Base-by-base conservation (phyloP, 2,888 invertebrate genomes). In the Troides aeacus region DNA sequence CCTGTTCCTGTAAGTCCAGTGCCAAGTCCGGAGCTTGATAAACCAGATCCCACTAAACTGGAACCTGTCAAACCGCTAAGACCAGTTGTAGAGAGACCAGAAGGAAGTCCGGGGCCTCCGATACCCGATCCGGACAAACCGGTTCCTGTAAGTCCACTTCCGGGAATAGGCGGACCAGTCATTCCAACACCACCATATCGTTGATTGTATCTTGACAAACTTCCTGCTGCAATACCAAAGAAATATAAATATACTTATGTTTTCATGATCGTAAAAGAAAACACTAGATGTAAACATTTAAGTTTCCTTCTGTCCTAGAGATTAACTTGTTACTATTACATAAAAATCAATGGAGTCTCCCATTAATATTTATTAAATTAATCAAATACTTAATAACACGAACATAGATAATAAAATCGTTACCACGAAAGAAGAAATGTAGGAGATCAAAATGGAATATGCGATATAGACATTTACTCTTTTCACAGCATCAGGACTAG, bases 121-220 rank as follows among this genome's bases (percentile, higher is more conserved):
- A 87, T 74, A 4, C 85, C 85, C 2, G 85, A 73, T 4, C 86
- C 81, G 39, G 80, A 70, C 74, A 79, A 69, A 62, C 84, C 80
- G 68, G 82, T 76, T 5, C 84, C 79, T 10, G 81, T 78, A 2
- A 90, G 78, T 53, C 88, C 88, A 59, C 83, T 81, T 53, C 85
- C 79, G 2, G 87, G 79, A 58, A 90, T 75, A 39, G 88, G 88
- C 42, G 85, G 76, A 62, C 77, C 79, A 65, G 76, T 76, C 74
- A 78, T 81, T 63, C 86, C 88, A 10, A 92, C 90, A 5, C 88
- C 92, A 6, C 86, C 95, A 73, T 95, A 95, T 70, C 95, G 90
- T 74, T 94, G 94, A 77, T 94, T 95, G 76, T 95, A 95, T 81
- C 95, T 92, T 74, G 94, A 93, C 61, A 94, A 79, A 60, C 93